Base-by-base conservation (phyloP, 2,113 vertebrate species). In the Mola mola region DNA sequence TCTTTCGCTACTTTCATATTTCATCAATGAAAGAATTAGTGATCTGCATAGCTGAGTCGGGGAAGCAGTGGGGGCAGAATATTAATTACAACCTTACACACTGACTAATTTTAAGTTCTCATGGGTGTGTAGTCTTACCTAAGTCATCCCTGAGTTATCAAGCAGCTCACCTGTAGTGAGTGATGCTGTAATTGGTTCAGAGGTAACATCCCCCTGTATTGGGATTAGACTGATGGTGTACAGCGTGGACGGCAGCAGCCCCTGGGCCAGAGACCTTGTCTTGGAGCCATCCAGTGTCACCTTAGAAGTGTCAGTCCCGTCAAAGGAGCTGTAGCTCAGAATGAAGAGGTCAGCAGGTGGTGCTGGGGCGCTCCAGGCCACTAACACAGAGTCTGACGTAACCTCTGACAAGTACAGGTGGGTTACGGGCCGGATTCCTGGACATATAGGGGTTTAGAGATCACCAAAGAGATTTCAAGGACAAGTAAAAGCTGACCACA, bases 331-430 rank as follows among this genome's bases (percentile, higher is more conserved):
- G 89, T 97, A 98, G 88, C 92, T 94, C 71, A 99, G 89, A 77
- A 96, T 90, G 75, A 97, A 95, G 75, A 75, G 90, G 82, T 96
- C 93, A 58, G 96, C 95, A 2, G 96, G 95, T 0, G 96, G 96
- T 2, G 96, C 96, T 0, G 96, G 97, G 44, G 95, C 91, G 3
- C 92, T 96, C 97, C 97, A 99, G 0, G 95, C 94, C 85, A 97
- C 92, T 1, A 91, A 93, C 75, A 96, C 91, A 0, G 94, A 95
- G 86, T 94, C 95, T 64, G 94, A 95, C 0, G 94, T 96, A 88
- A 98, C 90, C 9, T 96, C 95, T 48, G 95, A 96, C 87, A 99
- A 94, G 90, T 95, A 93, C 75, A 99, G 92, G 76, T 96, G 95
- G 0, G 94, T 94, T 75, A 98, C 96, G 36, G 96, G 95, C 38